phyloP scores from a whole-genome alignment of 2,797 vertebrate genomes.

The Sternarchorhynchus goeldii region DNA sequence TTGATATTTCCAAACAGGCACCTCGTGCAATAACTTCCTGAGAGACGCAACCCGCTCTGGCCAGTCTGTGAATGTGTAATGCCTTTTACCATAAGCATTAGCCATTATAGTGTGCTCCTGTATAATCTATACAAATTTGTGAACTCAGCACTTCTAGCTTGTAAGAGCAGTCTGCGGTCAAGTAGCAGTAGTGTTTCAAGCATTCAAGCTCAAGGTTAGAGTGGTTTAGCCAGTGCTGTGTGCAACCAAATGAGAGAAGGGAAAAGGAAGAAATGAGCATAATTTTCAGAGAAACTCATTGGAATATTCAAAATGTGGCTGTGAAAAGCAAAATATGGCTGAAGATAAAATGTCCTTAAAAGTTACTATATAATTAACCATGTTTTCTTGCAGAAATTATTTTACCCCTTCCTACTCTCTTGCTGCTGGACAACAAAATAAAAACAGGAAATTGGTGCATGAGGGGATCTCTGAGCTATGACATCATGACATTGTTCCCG shows the following conservation, averaged over 20 bases:
- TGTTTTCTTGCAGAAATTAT: background rate
- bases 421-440: constrained; percentile 34
- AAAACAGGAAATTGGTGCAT: constrained; percentile 60
- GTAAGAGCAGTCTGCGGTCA: constrained; percentile 35
- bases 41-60: background rate
- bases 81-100: constrained; percentile 19
- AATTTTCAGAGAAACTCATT: constrained; percentile 4
- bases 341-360: background rate
- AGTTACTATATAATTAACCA: background rate
- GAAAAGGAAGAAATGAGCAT: too few species aligned
- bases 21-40: constrained; percentile 1
- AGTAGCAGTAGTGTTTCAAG: constrained; percentile 35
- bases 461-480: constrained; percentile 46
- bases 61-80: background rate
- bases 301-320: background rate
- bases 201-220: constrained; percentile 11
- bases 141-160: constrained; percentile 38
- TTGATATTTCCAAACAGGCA: constrained; percentile 6
- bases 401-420: background rate
- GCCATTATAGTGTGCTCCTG: background rate
- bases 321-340: background rate
- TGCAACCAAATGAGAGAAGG: constrained; percentile 2
- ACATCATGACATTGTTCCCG: constrained; percentile 63
- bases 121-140: constrained; percentile 30
- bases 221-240: constrained; percentile 32